Percentiles rank a stretch among this genome's conserved stretches.
Evolutionary conservation across 2,113 vertebrate species (phyloP).

Genomic region (Centropus bengalensis): DNA sequence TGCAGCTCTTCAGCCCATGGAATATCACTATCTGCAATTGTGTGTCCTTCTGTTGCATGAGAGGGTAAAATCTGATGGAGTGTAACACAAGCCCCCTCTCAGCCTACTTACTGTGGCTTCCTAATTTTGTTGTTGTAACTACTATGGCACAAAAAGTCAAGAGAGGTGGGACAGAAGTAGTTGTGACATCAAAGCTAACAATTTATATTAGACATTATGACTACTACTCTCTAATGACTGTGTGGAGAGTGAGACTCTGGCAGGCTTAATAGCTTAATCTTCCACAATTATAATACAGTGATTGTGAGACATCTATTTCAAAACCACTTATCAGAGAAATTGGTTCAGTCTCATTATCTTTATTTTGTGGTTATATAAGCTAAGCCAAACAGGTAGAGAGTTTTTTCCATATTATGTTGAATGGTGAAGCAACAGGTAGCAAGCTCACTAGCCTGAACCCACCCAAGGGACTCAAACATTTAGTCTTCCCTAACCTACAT

Average conservation of each 20-base stretch:
- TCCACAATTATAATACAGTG: not conserved
- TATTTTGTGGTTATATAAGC: not conserved
- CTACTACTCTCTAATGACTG: not conserved
- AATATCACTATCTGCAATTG: not conserved
- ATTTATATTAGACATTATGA: not conserved
- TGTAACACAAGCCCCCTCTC: not conserved
- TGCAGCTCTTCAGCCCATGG: not conserved
- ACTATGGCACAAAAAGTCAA: not conserved
- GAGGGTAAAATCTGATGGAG: not conserved
- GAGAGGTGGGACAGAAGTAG: not conserved
- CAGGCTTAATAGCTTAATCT: not conserved
- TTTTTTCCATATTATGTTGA: not conserved
- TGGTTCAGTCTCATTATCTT: slow-evolving; percentile 3
- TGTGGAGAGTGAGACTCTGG: not conserved
- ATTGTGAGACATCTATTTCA: slow-evolving; percentile 7
- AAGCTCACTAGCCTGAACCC: not conserved
- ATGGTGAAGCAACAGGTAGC: not conserved
- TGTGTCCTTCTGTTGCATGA: not conserved
- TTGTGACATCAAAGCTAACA: slow-evolving; percentile 19
- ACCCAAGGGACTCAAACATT: not conserved
- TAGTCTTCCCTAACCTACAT: not conserved
- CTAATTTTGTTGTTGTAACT: not conserved
- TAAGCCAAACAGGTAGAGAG: not conserved
- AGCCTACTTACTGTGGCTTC: not conserved
- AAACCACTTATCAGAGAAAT: slow-evolving; percentile 19